These are phyloP conservation scores for Cryptomyrus ogoouensis DNA, from an alignment of 2,113 vertebrate genomes.

Conservation along the genomic window DNA sequence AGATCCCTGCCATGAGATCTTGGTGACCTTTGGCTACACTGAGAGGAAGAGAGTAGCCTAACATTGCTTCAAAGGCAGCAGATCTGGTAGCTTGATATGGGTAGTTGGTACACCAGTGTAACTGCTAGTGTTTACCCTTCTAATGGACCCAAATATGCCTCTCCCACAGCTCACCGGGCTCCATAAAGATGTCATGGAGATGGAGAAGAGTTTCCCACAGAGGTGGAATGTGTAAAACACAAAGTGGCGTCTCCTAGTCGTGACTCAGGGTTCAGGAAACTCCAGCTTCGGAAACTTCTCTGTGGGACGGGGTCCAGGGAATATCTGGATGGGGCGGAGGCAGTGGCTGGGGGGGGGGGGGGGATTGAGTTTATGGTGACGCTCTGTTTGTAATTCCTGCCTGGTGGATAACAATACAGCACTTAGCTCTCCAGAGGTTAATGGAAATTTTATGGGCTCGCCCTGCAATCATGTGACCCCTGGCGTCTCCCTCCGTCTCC, in stretches of 20 bases:
- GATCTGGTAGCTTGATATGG: background rate
- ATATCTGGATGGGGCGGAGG: slow-evolving; percentile 48
- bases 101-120: background rate
- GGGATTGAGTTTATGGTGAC: slow-evolving; percentile 80
- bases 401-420: slow-evolving; percentile 95
- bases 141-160: background rate
- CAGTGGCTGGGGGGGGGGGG: slow-evolving; percentile 40
- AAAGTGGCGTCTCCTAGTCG: slow-evolving; percentile 22
- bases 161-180: background rate
- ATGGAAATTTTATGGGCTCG: slow-evolving; percentile 98
- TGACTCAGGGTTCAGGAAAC: slow-evolving; percentile 26
- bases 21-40: background rate
- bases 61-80: background rate
- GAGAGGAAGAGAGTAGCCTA: background rate
- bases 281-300: background rate
- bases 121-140: background rate
- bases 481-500: slow-evolving; percentile 57
- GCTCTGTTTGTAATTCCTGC: slow-evolving; percentile 98
- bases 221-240: slow-evolving; percentile 6
- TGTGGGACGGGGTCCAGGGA: background rate
- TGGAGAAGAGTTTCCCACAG: background rate
- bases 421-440: slow-evolving; percentile 93
- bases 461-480: slow-evolving; percentile 82
- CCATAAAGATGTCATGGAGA: background rate
- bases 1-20: background rate